A percentile compares a stretch with the other conserved stretches of the same genome.
phyloP scores from a whole-genome alignment of 2,113 vertebrate genomes.

The Ciconia maguari region DNA sequence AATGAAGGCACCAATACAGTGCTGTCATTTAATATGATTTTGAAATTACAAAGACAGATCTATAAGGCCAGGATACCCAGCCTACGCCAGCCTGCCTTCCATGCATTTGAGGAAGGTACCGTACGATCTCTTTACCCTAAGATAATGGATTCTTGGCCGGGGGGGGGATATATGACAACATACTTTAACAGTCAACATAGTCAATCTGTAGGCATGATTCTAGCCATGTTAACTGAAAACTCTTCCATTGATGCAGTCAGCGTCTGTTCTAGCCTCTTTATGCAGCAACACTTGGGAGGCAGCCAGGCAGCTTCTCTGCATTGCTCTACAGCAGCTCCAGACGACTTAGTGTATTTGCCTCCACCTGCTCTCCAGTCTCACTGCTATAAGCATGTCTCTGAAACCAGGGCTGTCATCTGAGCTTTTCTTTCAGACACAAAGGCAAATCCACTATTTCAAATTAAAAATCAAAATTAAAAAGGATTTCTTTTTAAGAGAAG shows the following conservation, averaged over 20 bases:
- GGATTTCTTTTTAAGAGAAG: neutral
- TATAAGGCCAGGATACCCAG: neutral
- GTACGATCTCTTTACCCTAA: rapidly evolving
- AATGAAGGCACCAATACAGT: neutral
- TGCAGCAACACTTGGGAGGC: conserved; percentile 4
- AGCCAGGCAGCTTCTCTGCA: conserved; percentile 12
- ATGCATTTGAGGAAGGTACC: neutral
- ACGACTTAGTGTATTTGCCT: neutral
- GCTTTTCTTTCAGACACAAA: neutral
- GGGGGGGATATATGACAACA: neutral
- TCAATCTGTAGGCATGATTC: neutral
- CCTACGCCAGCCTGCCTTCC: neutral
- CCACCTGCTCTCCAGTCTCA: neutral
- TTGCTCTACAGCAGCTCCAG: neutral
- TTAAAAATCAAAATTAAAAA: neutral
- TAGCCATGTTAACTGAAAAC: neutral
- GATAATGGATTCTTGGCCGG: rapidly evolving
- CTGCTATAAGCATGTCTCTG: neutral
- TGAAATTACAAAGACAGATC: neutral
- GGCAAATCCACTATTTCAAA: neutral
- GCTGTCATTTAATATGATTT: neutral
- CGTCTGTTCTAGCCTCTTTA: neutral
- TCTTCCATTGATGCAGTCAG: neutral
- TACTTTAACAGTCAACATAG: neutral
- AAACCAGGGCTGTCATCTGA: neutral